Evolutionary conservation across 2,113 vertebrate species (phyloP).

Genomic region (Serilophus lunatus): DNA sequence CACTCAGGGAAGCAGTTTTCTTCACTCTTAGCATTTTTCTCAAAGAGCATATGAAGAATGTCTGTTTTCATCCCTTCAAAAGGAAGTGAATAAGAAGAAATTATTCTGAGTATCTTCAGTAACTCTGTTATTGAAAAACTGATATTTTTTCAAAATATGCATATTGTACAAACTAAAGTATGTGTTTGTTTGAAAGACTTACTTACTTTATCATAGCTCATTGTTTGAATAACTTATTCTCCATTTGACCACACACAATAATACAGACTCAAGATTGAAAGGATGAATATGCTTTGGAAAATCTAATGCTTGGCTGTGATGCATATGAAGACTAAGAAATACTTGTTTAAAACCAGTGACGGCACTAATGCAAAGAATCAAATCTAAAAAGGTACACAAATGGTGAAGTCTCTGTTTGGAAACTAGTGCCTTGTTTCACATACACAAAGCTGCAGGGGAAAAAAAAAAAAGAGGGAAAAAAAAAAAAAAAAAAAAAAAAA

Average conservation of each 20-base stretch:
- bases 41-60: not conserved
- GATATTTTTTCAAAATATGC: not conserved
- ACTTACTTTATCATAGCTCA: not conserved
- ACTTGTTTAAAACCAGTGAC: not conserved
- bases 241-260: not conserved
- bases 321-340: not conserved
- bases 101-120: not conserved
- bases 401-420: not conserved
- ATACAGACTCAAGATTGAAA: not conserved
- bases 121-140: not conserved
- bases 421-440: not conserved
- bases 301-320: not conserved
- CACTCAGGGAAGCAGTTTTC: not conserved
- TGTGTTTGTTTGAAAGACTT: not conserved
- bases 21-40: not conserved
- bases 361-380: not conserved
- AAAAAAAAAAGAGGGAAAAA: not conserved
- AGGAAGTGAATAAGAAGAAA: not conserved
- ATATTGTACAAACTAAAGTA: not conserved
- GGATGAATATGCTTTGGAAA: not conserved
- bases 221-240: not conserved
- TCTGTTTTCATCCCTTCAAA: not conserved
- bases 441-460: not conserved
- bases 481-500: not conserved
- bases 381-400: not conserved